Evolutionary conservation across 2,797 vertebrate species (phyloP), one percentile per base, ranked within the genome.

Genomic region (Rhodeus uyekii): DNA sequence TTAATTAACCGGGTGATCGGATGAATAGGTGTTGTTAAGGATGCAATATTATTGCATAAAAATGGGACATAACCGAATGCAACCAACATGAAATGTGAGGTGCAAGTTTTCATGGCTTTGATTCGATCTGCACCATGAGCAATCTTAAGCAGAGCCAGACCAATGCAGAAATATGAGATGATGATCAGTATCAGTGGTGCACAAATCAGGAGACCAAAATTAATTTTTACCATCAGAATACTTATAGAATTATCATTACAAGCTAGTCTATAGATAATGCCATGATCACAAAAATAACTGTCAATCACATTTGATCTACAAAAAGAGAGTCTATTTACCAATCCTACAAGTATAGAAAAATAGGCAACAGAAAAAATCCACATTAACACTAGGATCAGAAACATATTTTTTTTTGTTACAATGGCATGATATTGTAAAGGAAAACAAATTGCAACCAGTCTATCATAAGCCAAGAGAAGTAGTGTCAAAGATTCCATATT

Each of bases 201-300:
- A 24, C 69, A 86, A 0, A 91, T 22, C 3, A 79, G 2, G 3
- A 69, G 1, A 5, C 19, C 1, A 39, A 61, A 58, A 4, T 9
- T 2, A 0, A 83, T 10, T 14, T 9, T 18, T 1, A 6, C 27
- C 22, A 88, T 71, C 13, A 76, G 6, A 18, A 9, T 18, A 78
- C 86, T 90, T 22, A 86, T 34, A 27, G 72, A 85, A 0, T 3
- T 67, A 72, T 90, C 83, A 84, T 89, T 91, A 79, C 92, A 93
- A 0, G 90, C 85, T n/a, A 93, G 44, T 19, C 0, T 22, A 71
- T 14, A 87, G 1, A 90, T 6, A 8, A 88, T 88, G 0, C 32
- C 75, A 48, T 92, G 85, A 18, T 93, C 90, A 78, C 92, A 93
- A 68, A 72, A 93, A 86, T 89, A 90, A 67, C 85, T 90, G 1